Evolutionary conservation across 2,888 invertebrate genomes (phyloP).

Genomic region (Timema podura): DNA sequence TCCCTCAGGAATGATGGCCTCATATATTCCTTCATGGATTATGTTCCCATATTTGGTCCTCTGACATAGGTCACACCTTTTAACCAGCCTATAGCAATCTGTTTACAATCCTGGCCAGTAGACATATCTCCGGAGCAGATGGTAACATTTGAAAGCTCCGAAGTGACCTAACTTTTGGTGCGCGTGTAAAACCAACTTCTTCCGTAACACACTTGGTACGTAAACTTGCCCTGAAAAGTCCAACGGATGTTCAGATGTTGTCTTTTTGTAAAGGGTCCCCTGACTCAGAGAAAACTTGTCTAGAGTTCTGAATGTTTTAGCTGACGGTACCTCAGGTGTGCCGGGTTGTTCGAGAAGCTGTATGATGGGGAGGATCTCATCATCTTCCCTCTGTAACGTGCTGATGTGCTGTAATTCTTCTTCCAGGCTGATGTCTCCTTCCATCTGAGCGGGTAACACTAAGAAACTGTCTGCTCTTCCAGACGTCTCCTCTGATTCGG

Average conservation of each 20-base stretch:
- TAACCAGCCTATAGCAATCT: neutral
- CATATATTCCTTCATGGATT: neutral
- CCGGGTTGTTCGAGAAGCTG: no score
- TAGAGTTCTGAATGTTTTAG: no score
- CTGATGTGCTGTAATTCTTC: no score
- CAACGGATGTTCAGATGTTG: no score
- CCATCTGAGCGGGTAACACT: no score
- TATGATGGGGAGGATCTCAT: no score
- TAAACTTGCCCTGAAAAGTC: neutral
- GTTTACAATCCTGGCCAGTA: neutral
- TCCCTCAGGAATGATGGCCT: slow-evolving; percentile 5
- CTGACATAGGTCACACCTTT: slow-evolving; percentile 1
- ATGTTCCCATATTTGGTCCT: neutral
- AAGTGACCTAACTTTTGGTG: neutral
- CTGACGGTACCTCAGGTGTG: no score
- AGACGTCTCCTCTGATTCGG: neutral
- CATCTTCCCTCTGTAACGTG: no score
- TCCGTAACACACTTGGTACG: neutral
- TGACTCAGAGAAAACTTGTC: no score
- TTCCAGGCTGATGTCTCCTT: no score
- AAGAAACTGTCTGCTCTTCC: no score
- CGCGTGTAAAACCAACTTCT: neutral
- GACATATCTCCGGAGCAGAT: neutral
- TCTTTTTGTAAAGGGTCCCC: no score
- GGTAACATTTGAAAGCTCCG: neutral